Base-by-base conservation (phyloP, 1,140 invertebrate species). In the Drosophila subobscura region DNA sequence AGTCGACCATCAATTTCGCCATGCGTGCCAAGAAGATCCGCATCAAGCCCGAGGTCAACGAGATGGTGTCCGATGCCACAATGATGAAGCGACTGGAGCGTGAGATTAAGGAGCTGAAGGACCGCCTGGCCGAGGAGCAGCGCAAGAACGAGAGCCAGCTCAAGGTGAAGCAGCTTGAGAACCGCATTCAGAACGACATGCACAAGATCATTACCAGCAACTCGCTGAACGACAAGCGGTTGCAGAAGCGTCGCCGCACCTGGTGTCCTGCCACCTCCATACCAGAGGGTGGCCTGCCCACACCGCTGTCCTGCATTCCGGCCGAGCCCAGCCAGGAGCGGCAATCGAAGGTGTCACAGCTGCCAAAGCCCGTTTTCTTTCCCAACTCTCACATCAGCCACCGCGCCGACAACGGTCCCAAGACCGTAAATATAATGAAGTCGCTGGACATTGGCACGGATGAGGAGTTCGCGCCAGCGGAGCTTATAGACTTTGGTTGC, bases 11-110 rank as follows among this genome's bases (percentile, higher is more conserved):
- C 25, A 93, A 93, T 76, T 96, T 96, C 77, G 95, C 95, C 4
- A 94, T 93, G 56, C 92, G 95, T 65, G 95, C 95, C 0, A 96
- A 96, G 90, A 93, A 92, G 20, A 93, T 96, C 4, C 94, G 95
- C 70, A 95, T 95, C 56, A 94, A 95, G 72, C 96, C 96, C 0
- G 92, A 94, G 60, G 92, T 96, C 0, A 97, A 97, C 85, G 94
- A 95, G 78, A 93, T 96, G 2, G 91, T 95, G 14, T 95, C 94
- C 0, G 93, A 96, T 64, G 93, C 93, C 3, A 94, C 94, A 0
- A 93, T 96, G 84, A 92, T 96, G 53, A 95, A 95, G 89, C 92
- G 93, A 3, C 79, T 93, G 7, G 93, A 93, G 2, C 93, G 92
- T 46, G 89, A 93, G 66, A 91, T 94, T 16, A 92, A 91, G 22